Percentiles rank a stretch among this genome's conserved stretches.
Evolutionary conservation across 2,888 invertebrate species (phyloP).

Genomic region (Gymnocheta viridis): DNA sequence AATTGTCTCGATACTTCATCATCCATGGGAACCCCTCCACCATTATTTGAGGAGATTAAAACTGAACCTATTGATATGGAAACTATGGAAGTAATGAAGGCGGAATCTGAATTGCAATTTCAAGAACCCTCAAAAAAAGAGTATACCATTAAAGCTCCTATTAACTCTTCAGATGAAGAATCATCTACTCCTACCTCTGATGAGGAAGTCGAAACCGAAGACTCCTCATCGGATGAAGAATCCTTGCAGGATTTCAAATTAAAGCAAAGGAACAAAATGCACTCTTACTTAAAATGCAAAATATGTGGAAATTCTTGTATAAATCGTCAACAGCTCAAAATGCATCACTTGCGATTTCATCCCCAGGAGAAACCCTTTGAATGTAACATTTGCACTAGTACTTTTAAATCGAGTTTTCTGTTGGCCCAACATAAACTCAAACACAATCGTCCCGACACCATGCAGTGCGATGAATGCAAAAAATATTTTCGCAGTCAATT

Average conservation of each 20-base stretch:
- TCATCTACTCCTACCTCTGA: slow-evolving; percentile 67
- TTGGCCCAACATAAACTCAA: slow-evolving; percentile 71
- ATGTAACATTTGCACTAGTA: slow-evolving; percentile 70
- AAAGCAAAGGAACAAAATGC: slow-evolving; percentile 57
- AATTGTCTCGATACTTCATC: slow-evolving; percentile 68
- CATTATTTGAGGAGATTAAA: slow-evolving; percentile 72
- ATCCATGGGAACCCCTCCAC: slow-evolving; percentile 72
- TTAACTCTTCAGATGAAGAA: slow-evolving; percentile 63
- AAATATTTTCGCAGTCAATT: slow-evolving; percentile 72
- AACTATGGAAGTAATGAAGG: slow-evolving; percentile 71
- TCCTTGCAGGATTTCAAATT: slow-evolving; percentile 47
- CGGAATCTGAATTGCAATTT: slow-evolving; percentile 65
- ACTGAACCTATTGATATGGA: slow-evolving; percentile 72
- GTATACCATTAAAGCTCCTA: slow-evolving; percentile 45
- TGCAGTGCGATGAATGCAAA: slow-evolving; percentile 72
- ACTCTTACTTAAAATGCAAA: slow-evolving; percentile 67
- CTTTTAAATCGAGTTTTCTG: slow-evolving; percentile 70
- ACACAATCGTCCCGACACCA: slow-evolving; percentile 70
- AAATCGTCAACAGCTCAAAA: slow-evolving; percentile 68
- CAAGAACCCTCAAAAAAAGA: slow-evolving; percentile 60
- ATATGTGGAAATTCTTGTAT: slow-evolving; percentile 67
- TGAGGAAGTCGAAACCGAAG: slow-evolving; percentile 65
- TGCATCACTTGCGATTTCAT: slow-evolving; percentile 68
- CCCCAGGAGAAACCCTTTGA: slow-evolving; percentile 70
- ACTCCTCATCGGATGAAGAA: slow-evolving; percentile 61